phyloP scores from a whole-genome alignment of 1,140 invertebrate genomes.

The Apolygus lucorum region DNA sequence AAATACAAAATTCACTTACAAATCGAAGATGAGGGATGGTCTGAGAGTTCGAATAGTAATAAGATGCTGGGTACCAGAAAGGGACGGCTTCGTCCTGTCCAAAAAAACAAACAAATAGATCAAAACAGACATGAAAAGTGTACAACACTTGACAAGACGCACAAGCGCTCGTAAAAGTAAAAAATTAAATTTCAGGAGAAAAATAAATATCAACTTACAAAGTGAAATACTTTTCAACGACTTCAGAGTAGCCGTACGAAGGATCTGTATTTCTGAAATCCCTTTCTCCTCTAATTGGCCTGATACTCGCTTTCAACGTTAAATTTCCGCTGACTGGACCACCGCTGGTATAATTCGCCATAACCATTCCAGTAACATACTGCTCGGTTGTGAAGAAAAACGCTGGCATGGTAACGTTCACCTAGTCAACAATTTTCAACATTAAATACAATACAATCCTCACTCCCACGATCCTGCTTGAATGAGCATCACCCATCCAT shows the following conservation, averaged over 20 bases:
- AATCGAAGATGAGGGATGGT: constrained; percentile 57
- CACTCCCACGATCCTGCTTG: too few species aligned
- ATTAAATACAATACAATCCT: neutral
- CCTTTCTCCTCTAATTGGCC: constrained; percentile 45
- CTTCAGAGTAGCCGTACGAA: constrained; percentile 38
- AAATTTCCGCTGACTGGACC: constrained; percentile 76
- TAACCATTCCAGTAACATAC: constrained; percentile 71
- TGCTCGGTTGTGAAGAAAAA: constrained; percentile 81
- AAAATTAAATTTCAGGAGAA: too few species aligned
- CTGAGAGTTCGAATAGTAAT: constrained; percentile 25
- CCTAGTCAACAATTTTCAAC: constrained; percentile 42
- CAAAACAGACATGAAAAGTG: too few species aligned
- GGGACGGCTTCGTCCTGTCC: constrained; percentile 61
- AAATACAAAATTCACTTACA: too few species aligned
- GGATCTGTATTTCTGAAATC: constrained; percentile 39
- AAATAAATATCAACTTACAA: constrained; percentile 48
- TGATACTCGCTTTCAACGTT: constrained; percentile 67
- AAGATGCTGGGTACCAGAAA: constrained; percentile 52
- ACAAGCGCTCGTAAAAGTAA: too few species aligned
- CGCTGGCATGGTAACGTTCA: constrained; percentile 91
- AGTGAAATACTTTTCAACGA: constrained; percentile 62
- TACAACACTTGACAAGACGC: too few species aligned
- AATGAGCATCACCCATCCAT: too few species aligned
- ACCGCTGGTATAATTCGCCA: constrained; percentile 89
- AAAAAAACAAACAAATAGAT: constrained; percentile 17